Evolutionary conservation across 2,797 vertebrate species (phyloP).

Genomic region (Falco peregrinus): DNA sequence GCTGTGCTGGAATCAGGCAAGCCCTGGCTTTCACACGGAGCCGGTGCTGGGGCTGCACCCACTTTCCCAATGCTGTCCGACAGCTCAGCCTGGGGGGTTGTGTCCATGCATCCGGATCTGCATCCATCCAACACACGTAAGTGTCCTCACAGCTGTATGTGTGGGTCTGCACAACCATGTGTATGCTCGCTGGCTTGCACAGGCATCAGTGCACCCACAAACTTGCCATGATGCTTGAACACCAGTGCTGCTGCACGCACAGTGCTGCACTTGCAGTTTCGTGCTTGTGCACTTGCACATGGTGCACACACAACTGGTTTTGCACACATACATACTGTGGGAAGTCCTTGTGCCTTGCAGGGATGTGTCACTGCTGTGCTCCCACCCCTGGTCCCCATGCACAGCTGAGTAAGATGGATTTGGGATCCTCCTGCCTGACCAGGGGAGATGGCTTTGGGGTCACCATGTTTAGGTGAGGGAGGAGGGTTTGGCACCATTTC

Average conservation of each 20-base stretch:
- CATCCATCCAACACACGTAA: no score
- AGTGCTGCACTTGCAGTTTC: fast-evolving
- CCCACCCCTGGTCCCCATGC: fast-evolving
- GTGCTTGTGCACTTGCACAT: fast-evolving
- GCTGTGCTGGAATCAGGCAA: conserved; percentile 38
- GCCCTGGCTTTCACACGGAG: fast-evolving
- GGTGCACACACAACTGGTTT: neutral
- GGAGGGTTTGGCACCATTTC: neutral
- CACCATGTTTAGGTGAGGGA: neutral
- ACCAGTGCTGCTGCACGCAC: neutral
- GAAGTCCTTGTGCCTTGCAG: neutral
- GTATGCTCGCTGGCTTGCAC: fast-evolving
- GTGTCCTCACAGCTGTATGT: fast-evolving
- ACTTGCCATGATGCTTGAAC: fast-evolving
- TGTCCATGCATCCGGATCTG: fast-evolving
- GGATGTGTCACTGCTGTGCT: fast-evolving
- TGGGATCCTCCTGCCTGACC: neutral
- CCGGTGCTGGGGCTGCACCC: fast-evolving
- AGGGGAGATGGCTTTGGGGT: neutral
- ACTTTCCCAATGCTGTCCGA: fast-evolving
- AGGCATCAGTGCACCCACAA: fast-evolving
- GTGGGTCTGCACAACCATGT: fast-evolving
- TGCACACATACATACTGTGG: fast-evolving
- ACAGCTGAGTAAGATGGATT: neutral
- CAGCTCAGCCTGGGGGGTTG: neutral